Conservation (phyloP, 1,140 invertebrate species). For the Drosophila parvula region DNA sequence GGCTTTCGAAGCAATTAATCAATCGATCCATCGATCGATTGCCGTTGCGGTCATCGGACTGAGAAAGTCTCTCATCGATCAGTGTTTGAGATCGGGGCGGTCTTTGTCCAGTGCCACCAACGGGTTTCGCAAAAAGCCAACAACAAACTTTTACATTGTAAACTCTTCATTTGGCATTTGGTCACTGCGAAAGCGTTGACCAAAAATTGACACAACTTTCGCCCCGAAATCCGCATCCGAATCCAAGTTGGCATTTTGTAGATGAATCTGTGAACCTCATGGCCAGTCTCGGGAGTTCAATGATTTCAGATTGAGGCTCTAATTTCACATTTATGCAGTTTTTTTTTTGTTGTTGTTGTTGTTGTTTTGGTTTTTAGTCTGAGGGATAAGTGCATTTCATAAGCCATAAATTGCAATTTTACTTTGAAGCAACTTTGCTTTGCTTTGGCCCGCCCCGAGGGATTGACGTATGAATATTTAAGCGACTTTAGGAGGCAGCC, state of each 20-base stretch:
- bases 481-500: slow-evolving; percentile 3
- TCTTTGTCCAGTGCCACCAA: slow-evolving; percentile 26
- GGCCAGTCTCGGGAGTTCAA: neutral
- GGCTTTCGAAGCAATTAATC: slow-evolving; percentile 18
- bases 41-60: slow-evolving; percentile 35
- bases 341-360: neutral
- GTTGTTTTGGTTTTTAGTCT: too few species aligned
- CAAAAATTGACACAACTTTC: slow-evolving; percentile 50
- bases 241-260: slow-evolving; percentile 3
- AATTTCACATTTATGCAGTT: slow-evolving; percentile 13
- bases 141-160: slow-evolving; percentile 30
- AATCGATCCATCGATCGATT: slow-evolving; percentile 11
- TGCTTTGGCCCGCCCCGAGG: neutral
- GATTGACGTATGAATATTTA: slow-evolving; percentile 38
- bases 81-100: neutral
- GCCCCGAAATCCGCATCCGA: slow-evolving; percentile 25
- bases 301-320: slow-evolving; percentile 22
- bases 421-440: slow-evolving; percentile 41
- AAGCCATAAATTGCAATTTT: slow-evolving; percentile 54
- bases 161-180: slow-evolving; percentile 37
- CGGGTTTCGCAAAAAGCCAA: slow-evolving; percentile 28
- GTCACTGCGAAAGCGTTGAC: slow-evolving; percentile 42
- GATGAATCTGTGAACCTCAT: neutral
- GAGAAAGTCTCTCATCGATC: slow-evolving; percentile 46
- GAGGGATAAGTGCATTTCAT: slow-evolving; percentile 39